Percentiles rank a stretch among this genome's conserved stretches.
phyloP scores from a whole-genome alignment of 2,888 invertebrate genomes.

The Dexiosoma caninum region DNA sequence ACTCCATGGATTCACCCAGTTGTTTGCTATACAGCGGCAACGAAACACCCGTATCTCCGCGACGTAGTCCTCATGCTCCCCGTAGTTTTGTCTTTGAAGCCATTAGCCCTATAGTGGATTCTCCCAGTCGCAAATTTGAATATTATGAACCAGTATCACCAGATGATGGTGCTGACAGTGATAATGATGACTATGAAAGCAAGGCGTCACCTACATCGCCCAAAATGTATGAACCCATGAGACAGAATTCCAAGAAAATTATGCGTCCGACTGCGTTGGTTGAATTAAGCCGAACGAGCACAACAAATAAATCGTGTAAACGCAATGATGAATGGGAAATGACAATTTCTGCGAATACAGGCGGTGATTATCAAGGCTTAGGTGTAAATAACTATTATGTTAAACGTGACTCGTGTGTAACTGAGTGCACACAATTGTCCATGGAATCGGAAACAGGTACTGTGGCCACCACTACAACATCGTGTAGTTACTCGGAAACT shows the following conservation, averaged over 20 bases:
- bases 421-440: slow-evolving; percentile 76
- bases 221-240: slow-evolving; percentile 66
- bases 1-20: slow-evolving; percentile 70
- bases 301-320: slow-evolving; percentile 7
- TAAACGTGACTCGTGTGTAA: slow-evolving; percentile 77
- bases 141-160: slow-evolving; percentile 76
- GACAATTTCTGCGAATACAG: slow-evolving; percentile 58
- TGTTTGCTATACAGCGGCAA: slow-evolving; percentile 65
- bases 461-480: slow-evolving; percentile 74
- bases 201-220: slow-evolving; percentile 66
- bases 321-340: slow-evolving; percentile 71
- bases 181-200: slow-evolving; percentile 65
- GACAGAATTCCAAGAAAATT: slow-evolving; percentile 70
- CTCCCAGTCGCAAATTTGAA: slow-evolving; percentile 73
- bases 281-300: slow-evolving; percentile 42
- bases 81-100: slow-evolving; percentile 81
- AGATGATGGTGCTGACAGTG: slow-evolving; percentile 68
- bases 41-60: slow-evolving; percentile 65
- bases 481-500: slow-evolving; percentile 70
- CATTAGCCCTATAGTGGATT: slow-evolving; percentile 72
- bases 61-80: slow-evolving; percentile 80
- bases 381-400: slow-evolving; percentile 67
- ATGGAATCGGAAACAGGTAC: slow-evolving; percentile 74
- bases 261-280: slow-evolving; percentile 64
- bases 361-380: slow-evolving; percentile 69